Evolutionary conservation across 1,140 invertebrate genomes (phyloP).

Genomic region (Pseudomyrmex pallidus): DNA sequence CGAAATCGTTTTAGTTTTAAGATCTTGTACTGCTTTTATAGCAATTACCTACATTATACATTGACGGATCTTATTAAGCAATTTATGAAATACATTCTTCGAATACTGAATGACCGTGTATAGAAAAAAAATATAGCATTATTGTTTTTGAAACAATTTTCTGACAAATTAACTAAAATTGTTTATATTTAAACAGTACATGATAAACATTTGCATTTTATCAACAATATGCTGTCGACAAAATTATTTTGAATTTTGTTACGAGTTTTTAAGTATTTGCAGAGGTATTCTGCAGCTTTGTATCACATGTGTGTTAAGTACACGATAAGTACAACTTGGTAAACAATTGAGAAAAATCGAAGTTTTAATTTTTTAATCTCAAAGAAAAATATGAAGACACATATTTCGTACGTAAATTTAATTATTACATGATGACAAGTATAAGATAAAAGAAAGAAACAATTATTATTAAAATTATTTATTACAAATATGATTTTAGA

Average conservation of each 20-base stretch:
- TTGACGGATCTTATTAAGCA: constrained; percentile 5
- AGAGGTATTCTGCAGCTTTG: no score
- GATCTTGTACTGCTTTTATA: constrained; percentile 22
- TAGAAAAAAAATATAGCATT: neutral
- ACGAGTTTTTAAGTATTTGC: no score
- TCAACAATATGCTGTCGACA: neutral
- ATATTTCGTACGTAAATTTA: no score
- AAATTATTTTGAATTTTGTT: neutral
- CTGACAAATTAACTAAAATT: neutral
- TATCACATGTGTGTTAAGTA: no score
- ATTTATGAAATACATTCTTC: neutral
- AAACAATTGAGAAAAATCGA: no score
- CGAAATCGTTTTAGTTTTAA: constrained; percentile 45
- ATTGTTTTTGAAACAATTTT: neutral
- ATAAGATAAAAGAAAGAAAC: no score
- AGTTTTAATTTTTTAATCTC: no score
- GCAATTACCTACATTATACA: neutral
- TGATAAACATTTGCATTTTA: neutral
- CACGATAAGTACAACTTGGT: no score
- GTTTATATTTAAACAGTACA: neutral
- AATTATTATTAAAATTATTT: no score
- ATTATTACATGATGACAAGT: no score
- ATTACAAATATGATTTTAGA: no score
- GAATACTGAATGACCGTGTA: neutral
- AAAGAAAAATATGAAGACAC: no score